Percentiles rank a stretch among this genome's conserved stretches.
Evolutionary conservation across 2,888 invertebrate species (phyloP).

Genomic region (Caenorhabditis drosophilae): DNA sequence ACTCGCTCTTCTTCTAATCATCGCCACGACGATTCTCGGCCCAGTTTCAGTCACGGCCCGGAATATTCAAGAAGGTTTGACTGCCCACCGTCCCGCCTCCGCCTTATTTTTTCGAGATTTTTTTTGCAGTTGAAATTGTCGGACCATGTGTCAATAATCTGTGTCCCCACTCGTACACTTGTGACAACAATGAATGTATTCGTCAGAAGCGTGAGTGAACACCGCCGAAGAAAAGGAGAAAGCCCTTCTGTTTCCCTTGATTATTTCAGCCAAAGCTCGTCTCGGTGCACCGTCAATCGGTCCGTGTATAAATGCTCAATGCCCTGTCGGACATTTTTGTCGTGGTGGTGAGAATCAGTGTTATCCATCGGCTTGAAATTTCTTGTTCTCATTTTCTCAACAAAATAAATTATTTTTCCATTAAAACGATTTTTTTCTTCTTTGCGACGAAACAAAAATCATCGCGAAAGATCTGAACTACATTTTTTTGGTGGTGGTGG

Average conservation of each 20-base stretch:
- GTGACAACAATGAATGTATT: slow-evolving; percentile 49
- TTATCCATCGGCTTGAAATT: slow-evolving; percentile 40
- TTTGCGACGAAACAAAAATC: too few relatives aligned
- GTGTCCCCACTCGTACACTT: slow-evolving; percentile 59
- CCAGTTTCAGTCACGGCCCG: too few relatives aligned
- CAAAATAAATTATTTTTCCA: too few relatives aligned
- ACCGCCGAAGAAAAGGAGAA: background rate
- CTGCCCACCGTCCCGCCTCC: too few relatives aligned
- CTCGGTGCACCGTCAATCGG: slow-evolving; percentile 51
- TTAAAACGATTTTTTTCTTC: too few relatives aligned
- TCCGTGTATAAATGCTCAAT: slow-evolving; percentile 60
- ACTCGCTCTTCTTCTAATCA: too few relatives aligned
- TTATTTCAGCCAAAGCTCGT: slow-evolving; percentile 35
- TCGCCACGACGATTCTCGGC: too few relatives aligned
- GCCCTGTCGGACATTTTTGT: slow-evolving; percentile 56
- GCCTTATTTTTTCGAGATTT: too few relatives aligned
- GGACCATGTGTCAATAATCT: slow-evolving; percentile 61
- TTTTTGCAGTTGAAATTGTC: slow-evolving; percentile 50
- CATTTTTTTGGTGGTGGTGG: too few relatives aligned
- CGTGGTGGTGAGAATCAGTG: slow-evolving; percentile 51
- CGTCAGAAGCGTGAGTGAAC: slow-evolving; percentile 30
- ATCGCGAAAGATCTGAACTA: too few relatives aligned
- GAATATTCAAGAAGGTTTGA: too few relatives aligned
- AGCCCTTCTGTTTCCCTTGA: background rate
- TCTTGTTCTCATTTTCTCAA: too few relatives aligned